These are phyloP conservation scores for Arge pagana DNA, from an alignment of 2,888 invertebrate genomes.

Conservation along the genomic window DNA sequence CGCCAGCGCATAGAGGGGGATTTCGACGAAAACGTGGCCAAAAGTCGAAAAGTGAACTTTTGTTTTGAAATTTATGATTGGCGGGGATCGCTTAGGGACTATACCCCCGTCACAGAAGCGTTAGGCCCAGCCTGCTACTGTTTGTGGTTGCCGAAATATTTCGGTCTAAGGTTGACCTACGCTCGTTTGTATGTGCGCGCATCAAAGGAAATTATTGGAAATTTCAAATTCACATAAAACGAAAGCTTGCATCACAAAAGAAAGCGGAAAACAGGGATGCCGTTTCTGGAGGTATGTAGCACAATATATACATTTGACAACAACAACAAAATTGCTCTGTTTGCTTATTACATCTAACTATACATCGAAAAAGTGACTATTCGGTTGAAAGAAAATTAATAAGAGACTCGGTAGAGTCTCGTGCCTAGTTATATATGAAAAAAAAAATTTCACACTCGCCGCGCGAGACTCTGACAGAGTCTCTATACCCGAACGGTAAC, in stretches of 20 bases:
- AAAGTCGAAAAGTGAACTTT: too few species aligned
- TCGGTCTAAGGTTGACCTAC: neutral
- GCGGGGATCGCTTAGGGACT: too few species aligned
- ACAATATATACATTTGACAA: neutral
- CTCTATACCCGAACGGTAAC: too few species aligned
- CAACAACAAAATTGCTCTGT: neutral
- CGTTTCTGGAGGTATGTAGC: conserved; percentile 3
- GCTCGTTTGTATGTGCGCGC: conserved; percentile 1
- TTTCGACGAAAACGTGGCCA: too few species aligned
- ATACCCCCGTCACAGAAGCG: too few species aligned
- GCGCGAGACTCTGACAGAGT: too few species aligned
- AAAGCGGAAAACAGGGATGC: neutral
- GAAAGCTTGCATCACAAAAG: conserved; percentile 1
- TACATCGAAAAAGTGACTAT: conserved; percentile 6
- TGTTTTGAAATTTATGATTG: too few species aligned
- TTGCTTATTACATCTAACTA: conserved; percentile 4
- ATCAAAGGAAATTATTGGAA: neutral
- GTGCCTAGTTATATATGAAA: too few species aligned
- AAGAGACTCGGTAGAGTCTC: too few species aligned
- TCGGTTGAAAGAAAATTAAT: conserved; percentile 3
- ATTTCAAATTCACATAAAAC: neutral
- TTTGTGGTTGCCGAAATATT: conserved; percentile 3
- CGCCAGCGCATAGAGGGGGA: too few species aligned
- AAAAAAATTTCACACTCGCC: too few species aligned
- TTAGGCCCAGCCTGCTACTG: too few species aligned